phyloP scores from a whole-genome alignment of 2,888 invertebrate species.

The Dyspetes luteomarginatus region DNA sequence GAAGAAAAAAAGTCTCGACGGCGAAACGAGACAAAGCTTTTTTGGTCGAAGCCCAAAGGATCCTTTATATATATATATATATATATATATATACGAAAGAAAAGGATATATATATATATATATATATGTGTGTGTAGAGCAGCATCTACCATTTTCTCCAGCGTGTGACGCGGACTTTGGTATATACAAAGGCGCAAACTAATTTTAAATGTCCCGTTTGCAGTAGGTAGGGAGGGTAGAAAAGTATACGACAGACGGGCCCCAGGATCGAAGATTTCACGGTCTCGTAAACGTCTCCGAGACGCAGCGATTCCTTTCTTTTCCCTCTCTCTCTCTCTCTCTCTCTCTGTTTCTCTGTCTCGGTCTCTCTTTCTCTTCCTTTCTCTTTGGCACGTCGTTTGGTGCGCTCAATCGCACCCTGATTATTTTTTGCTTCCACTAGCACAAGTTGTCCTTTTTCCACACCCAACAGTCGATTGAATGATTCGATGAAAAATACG shows the following conservation, averaged over 20 bases:
- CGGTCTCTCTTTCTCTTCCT: background rate
- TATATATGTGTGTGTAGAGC: no score
- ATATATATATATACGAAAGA: no score
- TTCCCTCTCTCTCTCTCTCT: background rate
- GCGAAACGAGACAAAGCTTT: conserved; percentile 49
- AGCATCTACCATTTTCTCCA: conserved; percentile 4
- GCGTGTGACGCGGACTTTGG: conserved; percentile 32
- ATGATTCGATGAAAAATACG: conserved; percentile 36
- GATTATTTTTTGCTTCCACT: conserved; percentile 32
- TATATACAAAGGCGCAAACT: conserved; percentile 59
- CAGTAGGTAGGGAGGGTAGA: conserved; percentile 8
- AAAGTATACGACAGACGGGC: conserved; percentile 45
- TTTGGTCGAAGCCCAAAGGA: conserved; percentile 35
- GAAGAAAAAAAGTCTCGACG: conserved; percentile 36
- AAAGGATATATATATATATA: no score
- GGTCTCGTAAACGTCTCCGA: conserved; percentile 44
- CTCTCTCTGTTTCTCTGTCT: background rate
- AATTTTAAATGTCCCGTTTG: conserved; percentile 63
- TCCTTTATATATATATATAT: no score
- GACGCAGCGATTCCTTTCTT: conserved; percentile 32
- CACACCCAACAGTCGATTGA: conserved; percentile 25
- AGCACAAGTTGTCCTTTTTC: conserved; percentile 9
- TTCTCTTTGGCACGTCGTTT: conserved; percentile 7
- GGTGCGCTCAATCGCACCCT: conserved; percentile 16
- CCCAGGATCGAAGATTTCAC: conserved; percentile 61